A percentile compares a stretch with the other conserved stretches of the same genome.
These are phyloP conservation scores for Anoplius nigerrimus DNA, from an alignment of 2,888 invertebrate genomes.

Conservation along the genomic window DNA sequence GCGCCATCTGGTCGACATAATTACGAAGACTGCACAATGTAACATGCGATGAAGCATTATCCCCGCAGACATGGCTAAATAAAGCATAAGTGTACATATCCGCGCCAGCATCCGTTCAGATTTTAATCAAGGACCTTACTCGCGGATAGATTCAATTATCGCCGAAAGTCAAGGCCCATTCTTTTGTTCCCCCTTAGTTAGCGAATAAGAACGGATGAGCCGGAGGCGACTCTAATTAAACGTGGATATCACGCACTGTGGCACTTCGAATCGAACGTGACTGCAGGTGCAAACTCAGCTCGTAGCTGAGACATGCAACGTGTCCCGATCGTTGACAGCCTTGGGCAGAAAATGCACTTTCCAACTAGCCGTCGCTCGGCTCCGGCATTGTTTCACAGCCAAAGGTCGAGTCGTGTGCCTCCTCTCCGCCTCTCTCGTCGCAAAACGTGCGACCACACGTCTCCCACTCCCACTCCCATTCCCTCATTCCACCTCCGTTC, in stretches of 20 bases:
- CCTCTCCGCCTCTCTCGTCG: background rate
- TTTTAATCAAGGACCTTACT: too few relatives aligned
- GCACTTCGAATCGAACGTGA: slow-evolving; percentile 25
- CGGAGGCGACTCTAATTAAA: slow-evolving; percentile 18
- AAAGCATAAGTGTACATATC: too few relatives aligned
- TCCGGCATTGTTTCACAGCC: slow-evolving; percentile 50
- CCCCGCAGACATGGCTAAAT: too few relatives aligned
- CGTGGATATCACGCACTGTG: slow-evolving; percentile 20
- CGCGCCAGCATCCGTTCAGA: too few relatives aligned
- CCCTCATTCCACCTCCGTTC: too few relatives aligned
- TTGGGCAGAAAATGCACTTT: slow-evolving; percentile 57
- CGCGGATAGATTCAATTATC: too few relatives aligned
- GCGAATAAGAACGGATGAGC: background rate
- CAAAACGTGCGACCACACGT: background rate
- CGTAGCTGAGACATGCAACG: slow-evolving; percentile 7
- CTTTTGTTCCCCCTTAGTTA: too few relatives aligned
- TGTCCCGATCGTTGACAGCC: slow-evolving; percentile 31
- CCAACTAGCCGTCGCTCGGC: slow-evolving; percentile 36
- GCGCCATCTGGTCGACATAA: too few relatives aligned
- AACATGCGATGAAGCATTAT: too few relatives aligned
- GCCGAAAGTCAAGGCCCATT: too few relatives aligned
- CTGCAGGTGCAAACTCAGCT: slow-evolving; percentile 31
- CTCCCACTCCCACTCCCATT: background rate
- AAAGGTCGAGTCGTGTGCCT: slow-evolving; percentile 48
- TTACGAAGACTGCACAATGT: too few relatives aligned